Evolutionary conservation across 2,888 invertebrate species (phyloP), one percentile per base, ranked within the genome.

Genomic region (Palloptera scutellata): DNA sequence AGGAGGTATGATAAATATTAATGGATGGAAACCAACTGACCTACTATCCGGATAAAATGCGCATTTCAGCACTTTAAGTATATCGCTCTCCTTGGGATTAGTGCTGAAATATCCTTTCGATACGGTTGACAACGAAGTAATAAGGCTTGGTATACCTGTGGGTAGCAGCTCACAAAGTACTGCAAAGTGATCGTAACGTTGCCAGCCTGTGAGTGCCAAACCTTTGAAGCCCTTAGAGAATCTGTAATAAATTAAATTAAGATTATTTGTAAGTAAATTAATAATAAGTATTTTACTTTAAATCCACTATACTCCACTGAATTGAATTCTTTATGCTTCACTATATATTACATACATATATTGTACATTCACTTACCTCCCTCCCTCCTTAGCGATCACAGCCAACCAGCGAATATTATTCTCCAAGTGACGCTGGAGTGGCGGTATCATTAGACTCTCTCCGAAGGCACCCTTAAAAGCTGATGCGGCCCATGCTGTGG

Each of bases 381-480:
- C 83, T 1, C 86, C 85, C 79, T 90, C 89, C 70, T 87, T 87
- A 1, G 86, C 85, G 86, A 90, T 92, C 2, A 89, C 88, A 61
- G 90, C 89, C 70, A 91, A 78, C 92, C 92, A 92, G 61, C 89
- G 86, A 69, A 91, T 83, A 77, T 91, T 91, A 78, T 92, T 92
- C 78, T 91, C 91, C 61, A 91, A 83, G 82, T 92, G 91, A 58
- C 90, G 86, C 72, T 88, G 87, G 15, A 90, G 86, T 68, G 91
- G 89, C 6, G 91, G 91, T 68, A 91, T 87, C 74, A 89, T 88
- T 57, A 91, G 76, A 2, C 90, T 90, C 81, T 92, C 91, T 0
- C 91, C 91, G 74, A 91, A 91, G 5, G 91, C 91, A 1, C 91
- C 92, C 82, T 93, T 93, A 80, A 89, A 92, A 0, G 92, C 92